phyloP scores from a whole-genome alignment of 1,140 invertebrate genomes.

The Drosophila ananassae region DNA sequence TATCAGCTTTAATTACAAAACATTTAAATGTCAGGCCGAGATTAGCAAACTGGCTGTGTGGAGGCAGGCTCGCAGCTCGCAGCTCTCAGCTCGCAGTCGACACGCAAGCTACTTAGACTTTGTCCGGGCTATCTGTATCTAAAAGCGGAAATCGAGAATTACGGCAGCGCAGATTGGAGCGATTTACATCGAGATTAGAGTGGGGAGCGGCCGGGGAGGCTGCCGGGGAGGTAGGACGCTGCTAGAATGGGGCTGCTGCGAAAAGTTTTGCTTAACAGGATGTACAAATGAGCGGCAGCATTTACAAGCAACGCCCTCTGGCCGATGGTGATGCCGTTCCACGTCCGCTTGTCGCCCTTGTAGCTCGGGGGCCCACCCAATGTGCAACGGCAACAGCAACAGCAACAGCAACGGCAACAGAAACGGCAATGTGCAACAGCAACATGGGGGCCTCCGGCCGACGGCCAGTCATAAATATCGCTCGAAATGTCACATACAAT shows the following conservation, averaged over 20 bases:
- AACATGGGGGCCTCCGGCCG: constrained; percentile 30
- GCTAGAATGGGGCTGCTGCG: constrained; percentile 24
- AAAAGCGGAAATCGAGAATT: constrained; percentile 81
- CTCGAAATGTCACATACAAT: constrained; percentile 79
- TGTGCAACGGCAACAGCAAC: constrained; percentile 39
- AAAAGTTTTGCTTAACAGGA: constrained; percentile 76
- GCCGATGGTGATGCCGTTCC: constrained; percentile 27
- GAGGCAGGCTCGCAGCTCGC: constrained; percentile 1
- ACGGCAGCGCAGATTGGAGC: constrained; percentile 76
- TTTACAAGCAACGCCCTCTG: constrained; percentile 66
- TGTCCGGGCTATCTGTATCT: constrained; percentile 26
- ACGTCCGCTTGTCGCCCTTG: constrained; percentile 24
- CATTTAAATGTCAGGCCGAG: constrained; percentile 68
- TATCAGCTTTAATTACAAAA: constrained; percentile 60
- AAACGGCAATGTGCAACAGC: constrained; percentile 42
- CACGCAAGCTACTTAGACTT: constrained; percentile 12
- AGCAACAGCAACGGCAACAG: constrained; percentile 21
- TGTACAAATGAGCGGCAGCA: constrained; percentile 73
- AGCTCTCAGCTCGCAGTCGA: constrained; percentile 1
- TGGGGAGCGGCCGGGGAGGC: constrained; percentile 51
- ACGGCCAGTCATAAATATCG: constrained; percentile 75
- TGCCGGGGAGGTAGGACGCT: constrained; percentile 29
- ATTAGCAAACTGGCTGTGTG: constrained; percentile 47
- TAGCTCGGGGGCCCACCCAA: constrained; percentile 56
- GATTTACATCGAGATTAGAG: constrained; percentile 77